A percentile compares a stretch with the other conserved stretches of the same genome.
Conservation (phyloP, 2,888 invertebrate genomes). For the Polia nebulosa region DNA sequence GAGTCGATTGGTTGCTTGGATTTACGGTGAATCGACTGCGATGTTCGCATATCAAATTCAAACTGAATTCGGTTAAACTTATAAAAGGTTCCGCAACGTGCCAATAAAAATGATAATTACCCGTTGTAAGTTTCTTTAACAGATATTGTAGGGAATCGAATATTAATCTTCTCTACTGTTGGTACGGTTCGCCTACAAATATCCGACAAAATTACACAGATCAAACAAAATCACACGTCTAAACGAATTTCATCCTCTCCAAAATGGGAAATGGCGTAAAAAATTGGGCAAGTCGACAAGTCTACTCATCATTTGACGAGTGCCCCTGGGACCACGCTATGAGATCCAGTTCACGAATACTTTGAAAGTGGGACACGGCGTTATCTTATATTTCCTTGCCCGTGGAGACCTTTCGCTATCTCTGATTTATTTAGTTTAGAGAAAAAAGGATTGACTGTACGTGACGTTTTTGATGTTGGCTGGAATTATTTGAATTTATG, state of each 20-base stretch:
- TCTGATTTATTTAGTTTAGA: slow-evolving; percentile 60
- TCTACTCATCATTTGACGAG: slow-evolving; percentile 62
- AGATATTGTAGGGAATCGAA: neutral
- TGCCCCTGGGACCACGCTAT: slow-evolving; percentile 58
- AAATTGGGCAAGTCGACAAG: slow-evolving; percentile 57
- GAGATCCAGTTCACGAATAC: slow-evolving; percentile 61
- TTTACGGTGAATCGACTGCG: neutral
- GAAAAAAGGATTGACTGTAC: slow-evolving; percentile 57
- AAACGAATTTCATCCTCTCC: slow-evolving; percentile 48
- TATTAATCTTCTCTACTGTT: slow-evolving; percentile 16
- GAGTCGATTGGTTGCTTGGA: neutral
- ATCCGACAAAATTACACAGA: slow-evolving; percentile 36
- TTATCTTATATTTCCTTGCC: slow-evolving; percentile 58
- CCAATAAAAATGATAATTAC: neutral
- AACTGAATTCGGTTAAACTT: neutral
- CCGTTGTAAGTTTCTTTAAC: neutral
- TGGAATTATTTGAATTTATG: neutral
- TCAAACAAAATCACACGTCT: slow-evolving; percentile 47
- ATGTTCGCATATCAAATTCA: too few species aligned
- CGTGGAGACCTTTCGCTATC: slow-evolving; percentile 51
- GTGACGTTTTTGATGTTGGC: slow-evolving; percentile 37
- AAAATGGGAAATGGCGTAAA: slow-evolving; percentile 60
- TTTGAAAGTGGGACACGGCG: slow-evolving; percentile 62
- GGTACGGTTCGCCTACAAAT: slow-evolving; percentile 9
- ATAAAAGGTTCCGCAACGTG: neutral